Percentiles rank a stretch among this genome's conserved stretches.
Evolutionary conservation across 2,888 invertebrate genomes (phyloP).

Genomic region (Torymus texanus): DNA sequence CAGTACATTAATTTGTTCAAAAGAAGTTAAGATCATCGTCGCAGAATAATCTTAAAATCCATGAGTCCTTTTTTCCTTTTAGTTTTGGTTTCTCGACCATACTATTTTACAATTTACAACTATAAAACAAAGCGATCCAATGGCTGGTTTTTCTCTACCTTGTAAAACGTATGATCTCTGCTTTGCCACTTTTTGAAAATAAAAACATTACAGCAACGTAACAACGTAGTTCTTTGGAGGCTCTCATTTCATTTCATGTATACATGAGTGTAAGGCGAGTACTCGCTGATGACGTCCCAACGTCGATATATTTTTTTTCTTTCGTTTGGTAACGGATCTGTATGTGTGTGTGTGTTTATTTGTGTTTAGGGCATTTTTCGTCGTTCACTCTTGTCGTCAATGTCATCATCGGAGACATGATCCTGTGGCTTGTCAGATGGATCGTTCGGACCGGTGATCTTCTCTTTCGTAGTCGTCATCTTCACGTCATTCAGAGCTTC

Average conservation of each 20-base stretch:
- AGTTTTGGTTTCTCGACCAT: constrained; percentile 3
- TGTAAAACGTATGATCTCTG: constrained; percentile 18
- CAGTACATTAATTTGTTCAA: too few species aligned
- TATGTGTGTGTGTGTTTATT: neutral
- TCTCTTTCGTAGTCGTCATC: constrained; percentile 30
- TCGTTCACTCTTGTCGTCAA: constrained; percentile 68
- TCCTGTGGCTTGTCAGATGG: constrained; percentile 63
- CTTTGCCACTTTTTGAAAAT: constrained; percentile 29
- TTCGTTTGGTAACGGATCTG: neutral
- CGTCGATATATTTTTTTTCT: neutral
- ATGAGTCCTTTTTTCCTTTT: neutral
- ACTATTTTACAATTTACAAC: constrained; percentile 34
- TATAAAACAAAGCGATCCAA: neutral
- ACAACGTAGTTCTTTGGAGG: constrained; percentile 50
- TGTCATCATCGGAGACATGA: constrained; percentile 61
- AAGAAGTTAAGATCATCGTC: too few species aligned
- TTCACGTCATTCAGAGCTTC: constrained; percentile 77
- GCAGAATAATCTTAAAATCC: too few species aligned
- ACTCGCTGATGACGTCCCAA: too few species aligned
- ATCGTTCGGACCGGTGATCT: constrained; percentile 34
- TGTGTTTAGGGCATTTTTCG: constrained; percentile 66
- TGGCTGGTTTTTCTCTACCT: constrained; percentile 4
- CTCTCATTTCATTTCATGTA: constrained; percentile 16
- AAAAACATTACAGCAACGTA: constrained; percentile 47
- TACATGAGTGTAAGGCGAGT: neutral